phyloP scores from a whole-genome alignment of 2,888 invertebrate species.

The Apodemia hepburni region DNA sequence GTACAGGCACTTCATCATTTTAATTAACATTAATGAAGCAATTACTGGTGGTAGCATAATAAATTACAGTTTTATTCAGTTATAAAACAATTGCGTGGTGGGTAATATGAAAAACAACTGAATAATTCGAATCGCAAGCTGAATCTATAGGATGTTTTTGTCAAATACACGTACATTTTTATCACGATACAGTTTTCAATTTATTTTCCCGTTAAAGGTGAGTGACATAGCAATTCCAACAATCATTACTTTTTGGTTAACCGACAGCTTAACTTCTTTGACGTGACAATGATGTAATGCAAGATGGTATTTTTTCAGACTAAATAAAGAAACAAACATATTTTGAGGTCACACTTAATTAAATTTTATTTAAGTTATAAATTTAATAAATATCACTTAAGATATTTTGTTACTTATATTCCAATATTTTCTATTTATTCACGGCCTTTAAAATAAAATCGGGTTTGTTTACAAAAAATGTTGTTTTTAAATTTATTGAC shows the following conservation, averaged over 20 bases:
- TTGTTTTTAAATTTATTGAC: too few relatives aligned
- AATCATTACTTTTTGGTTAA: background rate
- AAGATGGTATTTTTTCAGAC: background rate
- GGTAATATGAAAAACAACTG: conserved; percentile 66
- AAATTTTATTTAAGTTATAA: too few relatives aligned
- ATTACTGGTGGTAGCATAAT: conserved; percentile 51
- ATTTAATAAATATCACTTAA: too few relatives aligned
- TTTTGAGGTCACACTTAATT: too few relatives aligned
- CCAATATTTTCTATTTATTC: too few relatives aligned
- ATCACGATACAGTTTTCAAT: conserved; percentile 63
- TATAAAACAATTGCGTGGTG: conserved; percentile 61
- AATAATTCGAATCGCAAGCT: conserved; percentile 56
- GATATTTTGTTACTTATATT: too few relatives aligned
- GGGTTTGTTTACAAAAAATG: too few relatives aligned
- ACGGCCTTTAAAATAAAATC: too few relatives aligned
- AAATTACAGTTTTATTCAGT: conserved; percentile 52
- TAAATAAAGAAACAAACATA: background rate
- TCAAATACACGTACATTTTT: too few relatives aligned
- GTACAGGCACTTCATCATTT: conserved; percentile 35
- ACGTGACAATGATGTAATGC: background rate
- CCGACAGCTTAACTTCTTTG: background rate
- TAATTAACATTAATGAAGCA: conserved; percentile 59
- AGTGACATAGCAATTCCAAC: conserved; percentile 44
- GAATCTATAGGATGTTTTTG: background rate
- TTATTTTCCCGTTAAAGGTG: conserved; percentile 71